A percentile compares a stretch with the other conserved stretches of the same genome.
These are phyloP conservation scores for Campoplex capitator DNA, from an alignment of 2,888 invertebrate genomes.

Conservation along the genomic window DNA sequence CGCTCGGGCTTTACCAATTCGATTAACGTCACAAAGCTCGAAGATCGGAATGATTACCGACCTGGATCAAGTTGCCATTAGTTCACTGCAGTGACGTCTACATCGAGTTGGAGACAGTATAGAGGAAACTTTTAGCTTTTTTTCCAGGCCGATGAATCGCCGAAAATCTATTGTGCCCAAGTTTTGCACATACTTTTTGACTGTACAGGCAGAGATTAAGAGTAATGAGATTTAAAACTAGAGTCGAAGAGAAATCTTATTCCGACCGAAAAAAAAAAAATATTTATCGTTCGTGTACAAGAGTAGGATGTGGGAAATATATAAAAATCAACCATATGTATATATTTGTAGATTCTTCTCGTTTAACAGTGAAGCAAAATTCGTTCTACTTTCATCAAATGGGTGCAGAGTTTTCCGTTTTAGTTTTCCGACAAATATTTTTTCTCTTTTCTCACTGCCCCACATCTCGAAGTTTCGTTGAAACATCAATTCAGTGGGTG, in stretches of 20 bases:
- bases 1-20: conserved; percentile 78
- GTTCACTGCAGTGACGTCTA: conserved; percentile 52
- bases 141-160: conserved; percentile 10
- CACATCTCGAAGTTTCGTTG: conserved; percentile 51
- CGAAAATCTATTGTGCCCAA: conserved; percentile 31
- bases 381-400: conserved; percentile 56
- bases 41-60: conserved; percentile 80
- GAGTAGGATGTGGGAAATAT: conserved; percentile 23
- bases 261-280: too few relatives aligned
- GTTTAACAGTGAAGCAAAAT: conserved; percentile 28
- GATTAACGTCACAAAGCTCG: conserved; percentile 80
- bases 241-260: conserved; percentile 8
- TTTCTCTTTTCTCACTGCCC: conserved; percentile 33
- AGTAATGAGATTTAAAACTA: conserved; percentile 16
- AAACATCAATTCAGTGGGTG: conserved; percentile 73
- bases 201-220: conserved; percentile 10
- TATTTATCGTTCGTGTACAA: conserved; percentile 7
- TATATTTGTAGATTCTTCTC: conserved; percentile 10
- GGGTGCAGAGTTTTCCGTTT: conserved; percentile 22
- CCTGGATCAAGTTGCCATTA: conserved; percentile 70
- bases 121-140: conserved; percentile 30
- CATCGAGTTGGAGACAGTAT: conserved; percentile 45
- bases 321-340: conserved; percentile 25
- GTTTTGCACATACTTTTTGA: conserved; percentile 28
- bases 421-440: conserved; percentile 47